Evolutionary conservation across 2,888 invertebrate species (phyloP).

Genomic region (Sarcophaga subvicina): DNA sequence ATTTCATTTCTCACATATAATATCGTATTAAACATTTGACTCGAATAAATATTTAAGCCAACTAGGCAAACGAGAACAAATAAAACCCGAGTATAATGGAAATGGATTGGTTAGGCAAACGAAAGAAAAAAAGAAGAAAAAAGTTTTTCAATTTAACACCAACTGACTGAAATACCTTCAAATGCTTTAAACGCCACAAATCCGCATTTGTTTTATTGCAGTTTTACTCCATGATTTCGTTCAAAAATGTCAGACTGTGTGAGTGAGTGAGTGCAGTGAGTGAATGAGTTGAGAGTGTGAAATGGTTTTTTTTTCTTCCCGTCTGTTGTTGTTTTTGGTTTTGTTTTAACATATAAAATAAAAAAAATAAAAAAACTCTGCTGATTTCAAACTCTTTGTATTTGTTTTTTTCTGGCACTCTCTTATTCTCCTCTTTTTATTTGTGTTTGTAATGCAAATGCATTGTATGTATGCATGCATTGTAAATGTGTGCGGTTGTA

Average conservation of each 20-base stretch:
- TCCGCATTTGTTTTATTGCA: conserved; percentile 68
- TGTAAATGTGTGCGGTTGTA: too few species aligned
- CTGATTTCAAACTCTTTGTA: conserved; percentile 54
- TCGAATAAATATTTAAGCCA: conserved; percentile 4
- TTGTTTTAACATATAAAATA: conserved; percentile 26
- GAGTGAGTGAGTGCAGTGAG: background rate
- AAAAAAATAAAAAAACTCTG: conserved; percentile 1
- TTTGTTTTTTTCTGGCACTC: conserved; percentile 14
- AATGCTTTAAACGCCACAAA: conserved; percentile 68
- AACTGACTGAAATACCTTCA: conserved; percentile 58
- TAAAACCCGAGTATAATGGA: conserved; percentile 23
- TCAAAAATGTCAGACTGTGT: conserved; percentile 7
- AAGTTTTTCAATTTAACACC: conserved; percentile 69
- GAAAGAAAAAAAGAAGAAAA: conserved; percentile 60
- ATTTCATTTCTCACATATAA: too few species aligned
- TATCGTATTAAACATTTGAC: conserved; percentile 42
- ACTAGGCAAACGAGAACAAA: background rate
- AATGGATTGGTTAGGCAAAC: background rate
- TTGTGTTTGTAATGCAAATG: conserved; percentile 14
- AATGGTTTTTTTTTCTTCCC: too few species aligned
- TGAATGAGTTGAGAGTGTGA: too few species aligned
- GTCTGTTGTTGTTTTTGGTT: conserved; percentile 27
- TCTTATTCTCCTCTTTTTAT: background rate
- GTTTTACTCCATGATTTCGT: conserved; percentile 36
- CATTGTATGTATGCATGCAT: conserved; percentile 14